Base-by-base conservation (phyloP, 2,113 vertebrate genomes). In the Scomber scombrus region DNA sequence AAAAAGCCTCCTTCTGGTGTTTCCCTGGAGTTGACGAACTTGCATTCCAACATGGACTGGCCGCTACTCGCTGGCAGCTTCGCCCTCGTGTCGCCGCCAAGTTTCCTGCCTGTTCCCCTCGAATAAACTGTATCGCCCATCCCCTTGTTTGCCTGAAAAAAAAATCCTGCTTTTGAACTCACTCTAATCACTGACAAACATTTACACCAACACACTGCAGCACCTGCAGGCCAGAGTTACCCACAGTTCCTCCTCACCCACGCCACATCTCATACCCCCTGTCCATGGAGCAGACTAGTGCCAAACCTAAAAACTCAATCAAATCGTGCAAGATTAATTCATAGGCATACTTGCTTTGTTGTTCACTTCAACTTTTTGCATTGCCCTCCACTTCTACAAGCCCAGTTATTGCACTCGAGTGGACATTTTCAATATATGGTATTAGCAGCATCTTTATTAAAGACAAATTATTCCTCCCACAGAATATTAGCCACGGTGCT, bases 1-100 rank as follows among this genome's bases (percentile, higher is more conserved):
- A 73, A 91, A 91, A 92, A 86, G 82, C 79, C 81, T 84, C 85
- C 88, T 92, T 85, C 90, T 92, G 91, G 85, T 84, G 85, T 80
- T 89, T 91, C 80, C 86, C 86, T 76, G 31, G 54, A 88, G 85
- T 57, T 62, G 86, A 81, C 45, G 0, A 84, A 82, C 75, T 62
- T 71, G 66, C 83, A 50, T 62, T 75, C 75, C 82, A 65, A 47
- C 3, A 13, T 55, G 21, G 56, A 73, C 3, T 1, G 61, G 80
- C 74, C 2, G 51, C 50, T 66, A 26, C 62, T 15, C 61, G 14
- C 67, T 66, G 71, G 75, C 85, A 75, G 69, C 66, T 79, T 80
- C 47, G 31, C 31, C 51, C 2, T 51, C 52, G 0, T 4, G 15
- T 7, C 40, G 49, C 56, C 3, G 19, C 74, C 68, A 82, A 34